These are phyloP conservation scores for Chrysemys picta DNA, from an alignment of 2,113 vertebrate genomes.

Conservation along the genomic window DNA sequence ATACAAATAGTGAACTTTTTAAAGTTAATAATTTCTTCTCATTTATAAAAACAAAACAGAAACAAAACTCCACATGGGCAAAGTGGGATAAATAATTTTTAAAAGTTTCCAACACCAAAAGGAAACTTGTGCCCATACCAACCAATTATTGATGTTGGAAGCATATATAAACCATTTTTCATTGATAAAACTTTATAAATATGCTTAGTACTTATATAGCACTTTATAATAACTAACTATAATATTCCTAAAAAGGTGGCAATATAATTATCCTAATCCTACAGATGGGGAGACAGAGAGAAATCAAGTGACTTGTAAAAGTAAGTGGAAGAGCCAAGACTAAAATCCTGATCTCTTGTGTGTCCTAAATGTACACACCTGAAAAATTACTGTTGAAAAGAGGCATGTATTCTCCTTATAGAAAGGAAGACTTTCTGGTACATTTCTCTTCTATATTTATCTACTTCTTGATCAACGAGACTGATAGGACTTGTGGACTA, in stretches of 20 bases:
- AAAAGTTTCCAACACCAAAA: background rate
- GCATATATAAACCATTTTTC: background rate
- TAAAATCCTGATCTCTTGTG: background rate
- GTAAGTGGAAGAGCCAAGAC: background rate
- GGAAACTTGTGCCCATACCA: background rate
- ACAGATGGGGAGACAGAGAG: background rate
- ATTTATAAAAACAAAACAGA: background rate
- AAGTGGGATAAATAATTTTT: rapidly evolving
- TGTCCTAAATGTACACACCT: background rate
- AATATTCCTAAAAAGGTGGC: background rate
- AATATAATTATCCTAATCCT: background rate
- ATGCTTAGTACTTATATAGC: background rate
- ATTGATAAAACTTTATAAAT: background rate
- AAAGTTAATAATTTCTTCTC: background rate
- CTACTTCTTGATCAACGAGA: slow-evolving; percentile 12
- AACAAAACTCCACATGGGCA: background rate
- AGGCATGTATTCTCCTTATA: background rate
- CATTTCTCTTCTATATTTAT: slow-evolving; percentile 19
- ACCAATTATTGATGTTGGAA: background rate
- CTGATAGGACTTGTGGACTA: slow-evolving; percentile 4
- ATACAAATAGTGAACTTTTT: background rate
- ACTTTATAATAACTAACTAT: background rate
- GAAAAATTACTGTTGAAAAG: background rate
- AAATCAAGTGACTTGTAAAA: background rate
- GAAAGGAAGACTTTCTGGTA: background rate